These are phyloP conservation scores for Lutjanus argentimaculatus DNA, from an alignment of 2,797 vertebrate genomes.

Conservation along the genomic window DNA sequence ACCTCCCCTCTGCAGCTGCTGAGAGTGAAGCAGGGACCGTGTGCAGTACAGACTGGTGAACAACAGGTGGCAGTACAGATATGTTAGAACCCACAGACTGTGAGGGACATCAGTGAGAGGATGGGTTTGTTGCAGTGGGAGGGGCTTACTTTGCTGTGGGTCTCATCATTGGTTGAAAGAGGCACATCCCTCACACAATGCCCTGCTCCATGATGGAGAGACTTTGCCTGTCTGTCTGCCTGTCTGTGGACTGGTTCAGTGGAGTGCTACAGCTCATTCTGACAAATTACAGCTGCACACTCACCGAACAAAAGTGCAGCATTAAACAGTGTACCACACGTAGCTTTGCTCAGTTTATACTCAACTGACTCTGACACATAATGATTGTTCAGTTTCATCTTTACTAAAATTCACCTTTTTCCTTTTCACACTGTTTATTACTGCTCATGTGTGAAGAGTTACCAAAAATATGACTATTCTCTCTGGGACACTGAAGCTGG, in stretches of 20 bases:
- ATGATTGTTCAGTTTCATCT: too few relatives aligned
- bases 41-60: not conserved
- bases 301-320: too few relatives aligned
- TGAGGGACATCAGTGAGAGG: not conserved
- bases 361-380: too few relatives aligned
- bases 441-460: too few relatives aligned
- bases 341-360: too few relatives aligned
- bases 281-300: too few relatives aligned
- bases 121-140: not conserved
- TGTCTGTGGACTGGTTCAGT: not conserved
- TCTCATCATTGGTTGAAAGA: conserved; percentile 12
- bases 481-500: too few relatives aligned
- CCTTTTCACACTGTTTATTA: too few relatives aligned
- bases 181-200: not conserved
- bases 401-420: too few relatives aligned
- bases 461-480: too few relatives aligned
- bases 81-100: not conserved
- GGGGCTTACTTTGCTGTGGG: not conserved
- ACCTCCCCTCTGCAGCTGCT: not conserved
- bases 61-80: conserved; percentile 51
- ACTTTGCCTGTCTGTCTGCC: not conserved
- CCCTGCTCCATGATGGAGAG: not conserved
- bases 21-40: not conserved
- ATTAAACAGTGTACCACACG: too few relatives aligned
- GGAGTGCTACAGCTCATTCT: too few relatives aligned